Evolutionary conservation across 2,797 vertebrate genomes (phyloP).

Genomic region (Lagorchestes hirsutus): DNA sequence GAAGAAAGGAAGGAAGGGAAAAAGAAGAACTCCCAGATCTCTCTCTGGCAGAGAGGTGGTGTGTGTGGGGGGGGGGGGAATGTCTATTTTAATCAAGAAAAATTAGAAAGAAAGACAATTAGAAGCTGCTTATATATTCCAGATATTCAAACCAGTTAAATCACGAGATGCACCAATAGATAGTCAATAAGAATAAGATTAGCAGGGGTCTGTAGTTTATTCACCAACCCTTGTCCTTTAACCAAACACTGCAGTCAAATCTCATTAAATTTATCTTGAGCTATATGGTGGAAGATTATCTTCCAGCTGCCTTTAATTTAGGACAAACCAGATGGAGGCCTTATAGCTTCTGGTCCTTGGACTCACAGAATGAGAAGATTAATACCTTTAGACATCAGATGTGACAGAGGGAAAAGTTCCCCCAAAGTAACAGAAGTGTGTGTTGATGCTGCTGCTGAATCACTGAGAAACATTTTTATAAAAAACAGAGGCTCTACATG

Average conservation of each 20-base stretch:
- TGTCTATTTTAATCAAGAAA: slow-evolving; percentile 53
- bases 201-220: slow-evolving; percentile 26
- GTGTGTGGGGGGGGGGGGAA: not conserved
- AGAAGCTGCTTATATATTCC: slow-evolving; percentile 59
- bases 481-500: not conserved
- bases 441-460: no score
- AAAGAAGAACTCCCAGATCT: not conserved
- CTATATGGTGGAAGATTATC: slow-evolving; percentile 44
- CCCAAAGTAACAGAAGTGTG: not conserved
- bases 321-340: slow-evolving; percentile 41
- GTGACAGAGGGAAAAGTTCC: slow-evolving; percentile 37
- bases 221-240: slow-evolving; percentile 74
- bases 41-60: slow-evolving; percentile 20
- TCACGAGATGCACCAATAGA: slow-evolving; percentile 59
- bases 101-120: slow-evolving; percentile 52
- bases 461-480: not conserved
- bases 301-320: slow-evolving; percentile 52
- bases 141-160: slow-evolving; percentile 50
- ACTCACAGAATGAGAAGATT: slow-evolving; percentile 31
- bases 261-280: slow-evolving; percentile 76
- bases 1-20: not conserved
- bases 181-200: slow-evolving; percentile 63
- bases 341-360: slow-evolving; percentile 47
- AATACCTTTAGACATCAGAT: slow-evolving; percentile 39
- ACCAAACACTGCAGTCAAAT: slow-evolving; percentile 74